Evolutionary conservation across 2,888 invertebrate species (phyloP).

Genomic region (Melieria picta): DNA sequence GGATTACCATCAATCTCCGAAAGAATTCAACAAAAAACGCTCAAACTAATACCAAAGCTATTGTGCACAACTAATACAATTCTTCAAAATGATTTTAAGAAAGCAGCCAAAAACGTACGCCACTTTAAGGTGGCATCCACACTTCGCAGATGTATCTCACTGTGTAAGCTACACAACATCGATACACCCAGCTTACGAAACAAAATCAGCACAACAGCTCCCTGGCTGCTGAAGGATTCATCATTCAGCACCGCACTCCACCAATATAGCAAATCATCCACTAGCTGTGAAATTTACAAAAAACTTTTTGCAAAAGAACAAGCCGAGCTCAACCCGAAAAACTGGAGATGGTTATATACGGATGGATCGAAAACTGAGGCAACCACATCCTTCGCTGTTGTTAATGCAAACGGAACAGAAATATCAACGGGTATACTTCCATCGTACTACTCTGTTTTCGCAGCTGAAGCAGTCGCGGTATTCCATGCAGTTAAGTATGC

Average conservation of each 20-base stretch:
- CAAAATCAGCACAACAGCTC: not conserved
- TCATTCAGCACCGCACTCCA: not conserved
- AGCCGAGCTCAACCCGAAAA: not conserved
- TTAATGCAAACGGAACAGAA: not conserved
- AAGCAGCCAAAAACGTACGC: not conserved
- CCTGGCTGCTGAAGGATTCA: constrained; percentile 2
- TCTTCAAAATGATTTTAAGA: constrained; percentile 3
- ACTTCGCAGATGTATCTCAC: constrained; percentile 1
- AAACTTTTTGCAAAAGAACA: not conserved
- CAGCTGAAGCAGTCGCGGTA: constrained; percentile 4
- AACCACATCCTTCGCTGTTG: not conserved
- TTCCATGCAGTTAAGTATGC: constrained; percentile 1
- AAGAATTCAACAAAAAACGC: not conserved
- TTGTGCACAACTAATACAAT: constrained; percentile 1
- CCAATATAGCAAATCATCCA: not conserved
- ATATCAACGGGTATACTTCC: constrained; percentile 4
- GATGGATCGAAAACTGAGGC: constrained; percentile 2
- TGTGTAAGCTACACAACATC: not conserved
- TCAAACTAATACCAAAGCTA: not conserved
- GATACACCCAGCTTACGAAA: not conserved
- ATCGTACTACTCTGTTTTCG: not conserved
- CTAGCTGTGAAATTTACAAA: not conserved
- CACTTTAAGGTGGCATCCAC: not conserved
- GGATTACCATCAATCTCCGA: not conserved
- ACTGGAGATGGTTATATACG: not conserved